Evolutionary conservation across 1,140 invertebrate species (phyloP), one percentile per base, ranked within the genome.

Genomic region (Halesus radiatus): DNA sequence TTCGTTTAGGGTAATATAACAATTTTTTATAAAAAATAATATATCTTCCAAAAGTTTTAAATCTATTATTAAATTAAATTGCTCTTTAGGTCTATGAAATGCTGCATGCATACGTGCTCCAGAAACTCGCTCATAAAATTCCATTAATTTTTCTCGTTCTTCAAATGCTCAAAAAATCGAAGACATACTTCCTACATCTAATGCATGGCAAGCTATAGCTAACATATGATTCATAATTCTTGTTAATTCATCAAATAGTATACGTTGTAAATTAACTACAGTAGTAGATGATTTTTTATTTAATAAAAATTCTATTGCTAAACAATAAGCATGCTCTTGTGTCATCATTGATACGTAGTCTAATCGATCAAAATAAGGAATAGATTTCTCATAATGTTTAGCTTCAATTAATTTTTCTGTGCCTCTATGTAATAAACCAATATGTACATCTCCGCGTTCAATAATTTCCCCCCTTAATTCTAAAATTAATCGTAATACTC

Each of bases 81-180:
- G n/a, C n/a, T n/a, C n/a, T n/a, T n/a, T n/a, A n/a, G n/a, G n/a
- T n/a, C n/a, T n/a, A n/a, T n/a, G n/a, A n/a, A n/a, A n/a, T n/a
- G n/a, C n/a, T n/a, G 95, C 94, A 86, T 97, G 95, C 91, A 97
- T 93, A 58, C 95, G 90, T 60, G 95, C 95, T 10, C 95, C 96
- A 22, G 93, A 95, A 1, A 94, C 94, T 81, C 95, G 87, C 85
- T 97, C 95, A 86, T 95, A 96, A 86, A 97, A 96, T 87, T 97
- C 95, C 91, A 95, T 95, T 83, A 96, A 86, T 90, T 97, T 97
- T 86, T 97, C 95, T 82, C 95, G 90, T 87, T 97, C 95, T 86
- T 97, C 95, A 88, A 97, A 97, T 45, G 97, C 86, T 95, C 96
- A 97, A 85, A 97, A 96, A 84, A 97, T 94, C 7, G 96, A 96